Evolutionary conservation across 2,888 invertebrate species (phyloP).

Genomic region (Gordius sp.): DNA sequence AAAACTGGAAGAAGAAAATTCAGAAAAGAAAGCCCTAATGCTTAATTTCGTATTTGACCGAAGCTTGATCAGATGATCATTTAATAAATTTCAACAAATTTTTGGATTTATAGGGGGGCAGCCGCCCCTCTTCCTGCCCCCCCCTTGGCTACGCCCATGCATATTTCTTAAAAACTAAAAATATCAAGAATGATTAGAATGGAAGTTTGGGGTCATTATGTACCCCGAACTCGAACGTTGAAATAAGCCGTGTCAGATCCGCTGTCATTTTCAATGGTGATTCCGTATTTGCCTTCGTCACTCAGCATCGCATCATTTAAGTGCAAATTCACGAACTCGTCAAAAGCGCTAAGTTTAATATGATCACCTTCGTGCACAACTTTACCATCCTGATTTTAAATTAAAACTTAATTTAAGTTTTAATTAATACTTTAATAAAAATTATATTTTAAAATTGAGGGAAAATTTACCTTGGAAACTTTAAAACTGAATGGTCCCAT

Average conservation of each 20-base stretch:
- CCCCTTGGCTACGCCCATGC: no score
- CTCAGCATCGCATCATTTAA: slow-evolving; percentile 64
- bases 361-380: slow-evolving; percentile 47
- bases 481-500: slow-evolving; percentile 74
- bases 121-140: no score
- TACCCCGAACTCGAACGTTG: slow-evolving; percentile 54
- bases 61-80: no score
- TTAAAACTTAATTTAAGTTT: not conserved
- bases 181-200: not conserved
- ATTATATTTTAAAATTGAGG: not conserved
- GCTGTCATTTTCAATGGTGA: slow-evolving; percentile 64
- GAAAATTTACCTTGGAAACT: slow-evolving; percentile 36
- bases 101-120: no score
- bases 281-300: slow-evolving; percentile 63
- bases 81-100: no score
- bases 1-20: no score
- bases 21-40: no score
- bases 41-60: no score
- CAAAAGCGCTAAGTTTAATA: slow-evolving; percentile 67
- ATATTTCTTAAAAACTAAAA: no score
- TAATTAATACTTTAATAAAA: not conserved
- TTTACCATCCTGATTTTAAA: slow-evolving; percentile 40
- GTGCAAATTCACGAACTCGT: slow-evolving; percentile 80
- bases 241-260: slow-evolving; percentile 58
- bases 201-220: slow-evolving; percentile 19